Conservation (phyloP, 2,797 vertebrate species). For the Chiropotes sagulatus region DNA sequence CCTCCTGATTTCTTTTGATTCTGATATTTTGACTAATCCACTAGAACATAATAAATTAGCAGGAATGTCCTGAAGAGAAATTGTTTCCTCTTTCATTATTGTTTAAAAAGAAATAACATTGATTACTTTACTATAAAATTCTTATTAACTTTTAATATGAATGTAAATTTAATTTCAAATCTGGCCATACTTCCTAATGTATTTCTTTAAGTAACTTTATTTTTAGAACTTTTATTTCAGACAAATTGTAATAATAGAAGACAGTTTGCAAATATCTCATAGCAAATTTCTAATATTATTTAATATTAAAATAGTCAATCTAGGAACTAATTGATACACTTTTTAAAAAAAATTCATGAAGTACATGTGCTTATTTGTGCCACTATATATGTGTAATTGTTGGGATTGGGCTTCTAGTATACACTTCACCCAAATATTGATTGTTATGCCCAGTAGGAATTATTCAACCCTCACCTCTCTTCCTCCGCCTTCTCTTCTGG, state of each 20-base stretch:
- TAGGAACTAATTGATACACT: background rate
- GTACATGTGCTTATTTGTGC: background rate
- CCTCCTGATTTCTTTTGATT: background rate
- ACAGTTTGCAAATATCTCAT: background rate
- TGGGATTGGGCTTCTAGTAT: background rate
- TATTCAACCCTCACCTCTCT: background rate
- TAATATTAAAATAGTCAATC: background rate
- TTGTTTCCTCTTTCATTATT: background rate
- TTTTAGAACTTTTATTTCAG: background rate
- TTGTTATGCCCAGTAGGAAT: background rate
- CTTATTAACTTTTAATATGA: background rate
- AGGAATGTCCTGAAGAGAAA: background rate
- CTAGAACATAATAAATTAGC: background rate
- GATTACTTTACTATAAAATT: background rate
- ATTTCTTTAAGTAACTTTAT: background rate
- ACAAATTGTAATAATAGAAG: background rate
- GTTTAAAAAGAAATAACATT: background rate
- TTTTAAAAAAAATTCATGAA: too few relatives aligned
- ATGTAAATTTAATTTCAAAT: background rate
- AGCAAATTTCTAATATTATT: background rate
- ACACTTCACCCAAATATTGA: background rate
- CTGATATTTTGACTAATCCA: background rate
- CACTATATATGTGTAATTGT: background rate
- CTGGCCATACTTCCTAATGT: background rate
- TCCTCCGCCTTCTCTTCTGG: background rate